Percentiles rank a stretch among this genome's conserved stretches.
phyloP scores from a whole-genome alignment of 2,797 vertebrate species.

The Delichon dasypus region DNA sequence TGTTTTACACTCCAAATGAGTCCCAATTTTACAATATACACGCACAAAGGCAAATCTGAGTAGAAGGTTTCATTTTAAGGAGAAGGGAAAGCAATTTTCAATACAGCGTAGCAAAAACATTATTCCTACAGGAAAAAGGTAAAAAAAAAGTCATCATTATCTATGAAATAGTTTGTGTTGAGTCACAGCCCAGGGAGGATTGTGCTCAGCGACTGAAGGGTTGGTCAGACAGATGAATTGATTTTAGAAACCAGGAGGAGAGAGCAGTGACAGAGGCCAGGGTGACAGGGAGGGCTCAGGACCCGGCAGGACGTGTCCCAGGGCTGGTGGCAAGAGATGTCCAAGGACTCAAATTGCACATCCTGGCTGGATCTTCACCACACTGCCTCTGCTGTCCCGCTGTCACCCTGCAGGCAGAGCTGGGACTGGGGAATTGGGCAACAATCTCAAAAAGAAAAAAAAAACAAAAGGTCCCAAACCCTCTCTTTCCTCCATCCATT shows the following conservation, averaged over 20 bases:
- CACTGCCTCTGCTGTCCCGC: background rate
- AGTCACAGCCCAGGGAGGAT: constrained; percentile 28
- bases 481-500: background rate
- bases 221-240: background rate
- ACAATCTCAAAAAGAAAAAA: background rate
- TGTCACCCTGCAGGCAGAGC: background rate
- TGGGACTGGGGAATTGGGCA: rapidly evolving
- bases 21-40: constrained; percentile 22
- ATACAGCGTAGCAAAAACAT: constrained; percentile 7
- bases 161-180: constrained; percentile 32
- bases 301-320: background rate
- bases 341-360: background rate
- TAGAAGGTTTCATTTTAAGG: constrained; percentile 33
- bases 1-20: constrained; percentile 38
- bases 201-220: rapidly evolving
- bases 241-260: background rate
- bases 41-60: constrained; percentile 34
- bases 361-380: background rate
- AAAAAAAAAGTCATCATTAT: constrained; percentile 14
- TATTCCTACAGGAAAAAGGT: constrained; percentile 25
- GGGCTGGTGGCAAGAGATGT: background rate
- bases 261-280: background rate
- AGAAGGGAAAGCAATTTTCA: constrained; percentile 46
- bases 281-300: background rate
- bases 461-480: background rate